phyloP scores from a whole-genome alignment of 2,888 invertebrate genomes.

The Synanthedon formicaeformis region DNA sequence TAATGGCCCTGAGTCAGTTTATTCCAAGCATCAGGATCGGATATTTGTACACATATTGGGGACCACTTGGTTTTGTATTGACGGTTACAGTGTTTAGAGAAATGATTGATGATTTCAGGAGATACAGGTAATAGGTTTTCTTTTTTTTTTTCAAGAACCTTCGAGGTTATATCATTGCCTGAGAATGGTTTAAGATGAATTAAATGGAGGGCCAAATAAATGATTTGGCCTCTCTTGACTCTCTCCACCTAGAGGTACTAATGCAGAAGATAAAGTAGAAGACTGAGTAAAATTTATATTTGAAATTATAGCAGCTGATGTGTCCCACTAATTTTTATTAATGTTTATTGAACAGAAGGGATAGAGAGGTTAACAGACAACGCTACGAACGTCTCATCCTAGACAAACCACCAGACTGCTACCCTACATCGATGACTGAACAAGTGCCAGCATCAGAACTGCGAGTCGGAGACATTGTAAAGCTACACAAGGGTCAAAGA shows the following conservation, averaged over 20 bases:
- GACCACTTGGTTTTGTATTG: conserved; percentile 96
- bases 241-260: too few relatives aligned
- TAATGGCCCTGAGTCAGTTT: conserved; percentile 98
- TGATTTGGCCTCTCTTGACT: too few relatives aligned
- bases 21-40: conserved; percentile 97
- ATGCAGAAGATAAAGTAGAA: too few relatives aligned
- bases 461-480: conserved; percentile 80
- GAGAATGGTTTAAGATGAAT: too few relatives aligned
- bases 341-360: conserved; percentile 70
- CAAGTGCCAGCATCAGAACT: conserved; percentile 88
- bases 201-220: too few relatives aligned
- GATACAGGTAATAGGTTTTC: conserved; percentile 74
- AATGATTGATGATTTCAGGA: conserved; percentile 94
- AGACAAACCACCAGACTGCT: conserved; percentile 56
- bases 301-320: too few relatives aligned
- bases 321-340: too few relatives aligned
- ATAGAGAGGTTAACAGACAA: conserved; percentile 96
- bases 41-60: conserved; percentile 99
- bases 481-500: conserved; percentile 96
- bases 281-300: too few relatives aligned
- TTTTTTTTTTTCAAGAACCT: too few relatives aligned
- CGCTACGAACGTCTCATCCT: conserved; percentile 87
- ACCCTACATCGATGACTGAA: conserved; percentile 71
- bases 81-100: conserved; percentile 96
- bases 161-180: too few relatives aligned